Percentiles rank a stretch among this genome's conserved stretches.
phyloP scores from a whole-genome alignment of 2,113 vertebrate species.

The Pseudolaguvia tuberculata region DNA sequence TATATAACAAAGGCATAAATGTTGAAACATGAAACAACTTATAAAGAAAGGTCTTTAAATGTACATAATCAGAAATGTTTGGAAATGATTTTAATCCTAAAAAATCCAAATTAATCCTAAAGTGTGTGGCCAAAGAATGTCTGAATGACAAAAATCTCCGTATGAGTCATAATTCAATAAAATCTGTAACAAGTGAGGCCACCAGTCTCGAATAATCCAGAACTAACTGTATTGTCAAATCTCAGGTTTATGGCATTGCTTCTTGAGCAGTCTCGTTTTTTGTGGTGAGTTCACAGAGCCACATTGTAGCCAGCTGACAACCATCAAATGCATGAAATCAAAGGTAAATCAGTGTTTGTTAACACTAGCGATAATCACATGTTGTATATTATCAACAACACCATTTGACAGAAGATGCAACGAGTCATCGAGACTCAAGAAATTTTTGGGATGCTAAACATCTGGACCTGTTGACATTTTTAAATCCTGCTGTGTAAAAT shows the following conservation, averaged over 20 bases:
- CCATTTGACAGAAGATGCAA: too few relatives aligned
- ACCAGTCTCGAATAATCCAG: neutral
- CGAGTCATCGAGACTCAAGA: too few relatives aligned
- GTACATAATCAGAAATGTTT: too few relatives aligned
- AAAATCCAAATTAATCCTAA: conserved; percentile 9
- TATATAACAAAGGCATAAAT: conserved; percentile 1
- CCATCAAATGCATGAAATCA: too few relatives aligned
- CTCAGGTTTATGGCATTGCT: neutral
- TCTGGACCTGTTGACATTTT: too few relatives aligned
- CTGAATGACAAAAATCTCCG: conserved; percentile 46
- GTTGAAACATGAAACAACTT: conserved; percentile 26
- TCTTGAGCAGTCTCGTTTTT: neutral
- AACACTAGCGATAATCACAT: too few relatives aligned
- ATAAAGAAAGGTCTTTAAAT: neutral
- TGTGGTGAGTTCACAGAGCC: too few relatives aligned
- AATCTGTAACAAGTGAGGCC: conserved; percentile 17
- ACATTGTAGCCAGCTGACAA: too few relatives aligned
- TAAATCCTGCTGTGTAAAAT: too few relatives aligned
- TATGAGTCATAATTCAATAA: conserved; percentile 62
- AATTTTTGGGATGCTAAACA: too few relatives aligned
- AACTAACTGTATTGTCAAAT: neutral
- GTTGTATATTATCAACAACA: too few relatives aligned
- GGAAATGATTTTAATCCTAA: neutral
- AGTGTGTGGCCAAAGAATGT: conserved; percentile 23
- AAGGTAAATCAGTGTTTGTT: too few relatives aligned